These are phyloP conservation scores for Onychomys arenicola DNA, from an alignment of 2,797 vertebrate genomes.

Conservation along the genomic window DNA sequence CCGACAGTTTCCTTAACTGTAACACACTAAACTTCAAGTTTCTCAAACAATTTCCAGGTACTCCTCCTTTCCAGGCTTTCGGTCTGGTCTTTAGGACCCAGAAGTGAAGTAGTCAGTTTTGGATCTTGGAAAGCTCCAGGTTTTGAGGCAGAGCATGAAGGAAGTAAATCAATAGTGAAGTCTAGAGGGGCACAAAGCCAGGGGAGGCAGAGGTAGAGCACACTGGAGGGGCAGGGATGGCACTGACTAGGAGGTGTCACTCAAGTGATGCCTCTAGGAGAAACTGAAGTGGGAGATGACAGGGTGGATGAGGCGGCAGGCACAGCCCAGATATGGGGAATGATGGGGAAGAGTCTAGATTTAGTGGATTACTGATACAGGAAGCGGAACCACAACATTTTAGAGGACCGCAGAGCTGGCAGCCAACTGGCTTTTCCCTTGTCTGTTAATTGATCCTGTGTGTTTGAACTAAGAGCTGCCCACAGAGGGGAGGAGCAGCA, in stretches of 20 bases:
- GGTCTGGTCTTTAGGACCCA: not conserved
- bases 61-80: not conserved
- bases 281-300: not conserved
- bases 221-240: not conserved
- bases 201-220: not conserved
- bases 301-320: too few species aligned
- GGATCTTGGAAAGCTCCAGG: not conserved
- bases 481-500: not conserved
- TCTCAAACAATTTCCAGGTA: not conserved
- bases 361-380: fast-evolving
- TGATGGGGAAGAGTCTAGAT: not conserved
- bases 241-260: not conserved
- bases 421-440: not conserved
- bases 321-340: not conserved
- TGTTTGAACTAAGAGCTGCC: not conserved
- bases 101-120: not conserved
- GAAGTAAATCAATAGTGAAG: not conserved
- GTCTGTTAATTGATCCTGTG: not conserved
- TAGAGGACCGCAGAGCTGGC: not conserved
- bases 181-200: not conserved
- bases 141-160: not conserved
- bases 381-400: not conserved
- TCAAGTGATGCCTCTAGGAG: not conserved
- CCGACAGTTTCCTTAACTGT: not conserved
- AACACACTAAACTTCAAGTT: not conserved